Percentiles rank a stretch among this genome's conserved stretches.
These are phyloP conservation scores for Ibidorhyncha struthersii DNA, from an alignment of 2,113 vertebrate species.

Conservation along the genomic window DNA sequence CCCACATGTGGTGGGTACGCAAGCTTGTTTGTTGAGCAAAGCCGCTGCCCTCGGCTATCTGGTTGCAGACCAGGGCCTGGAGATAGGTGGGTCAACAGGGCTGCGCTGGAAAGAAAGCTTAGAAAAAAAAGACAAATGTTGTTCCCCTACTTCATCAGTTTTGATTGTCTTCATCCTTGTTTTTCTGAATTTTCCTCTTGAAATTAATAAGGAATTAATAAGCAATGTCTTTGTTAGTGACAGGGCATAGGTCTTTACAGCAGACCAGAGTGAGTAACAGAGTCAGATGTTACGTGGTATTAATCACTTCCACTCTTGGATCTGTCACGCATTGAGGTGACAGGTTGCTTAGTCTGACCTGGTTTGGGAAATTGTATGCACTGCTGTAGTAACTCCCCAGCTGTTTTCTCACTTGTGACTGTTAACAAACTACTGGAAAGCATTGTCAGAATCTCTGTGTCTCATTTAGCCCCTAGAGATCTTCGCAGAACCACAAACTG, in stretches of 20 bases:
- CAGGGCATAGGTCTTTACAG: neutral
- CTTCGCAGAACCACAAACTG: neutral
- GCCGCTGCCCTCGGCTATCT: neutral
- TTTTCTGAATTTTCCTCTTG: neutral
- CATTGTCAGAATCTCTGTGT: neutral
- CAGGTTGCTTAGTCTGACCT: neutral
- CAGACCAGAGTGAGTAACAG: neutral
- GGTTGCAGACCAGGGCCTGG: neutral
- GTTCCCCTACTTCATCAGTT: neutral
- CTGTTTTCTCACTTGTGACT: neutral
- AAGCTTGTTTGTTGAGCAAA: neutral
- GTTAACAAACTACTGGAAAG: neutral
- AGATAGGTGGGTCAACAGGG: neutral
- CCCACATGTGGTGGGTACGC: neutral
- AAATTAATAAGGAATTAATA: neutral
- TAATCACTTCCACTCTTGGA: neutral
- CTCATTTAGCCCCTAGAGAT: neutral
- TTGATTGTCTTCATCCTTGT: neutral
- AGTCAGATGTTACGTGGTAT: neutral
- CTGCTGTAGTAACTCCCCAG: neutral
- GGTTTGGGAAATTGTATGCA: neutral
- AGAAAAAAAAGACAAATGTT: neutral
- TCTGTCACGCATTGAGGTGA: neutral
- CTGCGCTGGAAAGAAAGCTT: neutral
- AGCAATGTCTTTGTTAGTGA: neutral